Evolutionary conservation across 1,140 invertebrate genomes (phyloP), one percentile per base, ranked within the genome.

Genomic region (Centruroides sculpturatus): DNA sequence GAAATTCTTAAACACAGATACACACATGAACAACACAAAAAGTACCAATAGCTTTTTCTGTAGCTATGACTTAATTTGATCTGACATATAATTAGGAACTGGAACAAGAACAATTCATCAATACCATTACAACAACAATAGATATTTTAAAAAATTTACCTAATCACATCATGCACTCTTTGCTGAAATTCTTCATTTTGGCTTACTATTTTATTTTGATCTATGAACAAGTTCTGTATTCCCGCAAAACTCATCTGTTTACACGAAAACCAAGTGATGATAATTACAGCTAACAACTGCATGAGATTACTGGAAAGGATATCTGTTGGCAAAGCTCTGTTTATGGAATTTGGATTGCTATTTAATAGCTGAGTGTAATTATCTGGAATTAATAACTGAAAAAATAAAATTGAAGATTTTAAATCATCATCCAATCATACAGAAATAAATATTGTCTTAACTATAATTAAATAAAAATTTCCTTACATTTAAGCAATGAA

Each of bases 401-500:
- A 60, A 57, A 41, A 51, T 10, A 5, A 8, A 51, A 51, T 51
- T 51, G 4, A 13, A 10, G 6, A 13, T 13, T 51, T 6, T 49
- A n/a, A 11, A 49, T 49, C 10, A 23, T 23, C 23, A 23, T 23
- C 23, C 23, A 23, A 2, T 23, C 23, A 23, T 23, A 23, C 23
- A 23, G 23, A 23, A 23, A 2, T 2, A 23, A 23, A 23, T 23
- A 23, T 23, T 23, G 23, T 23, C 23, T 23, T 23, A 23, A 23
- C 23, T 23, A 2, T 23, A 23, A 23, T 23, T 23, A 23, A 23
- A 59, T 48, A 54, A 47, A 62, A 23, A 46, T 56, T 50, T 50
- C 72, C 80, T 79, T 77, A 86, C 85, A 73, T 81, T 80, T 51
- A 87, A 72, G 66, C 81, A 77, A 57, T 82, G 80, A 59, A 83